Percentiles rank a stretch among this genome's conserved stretches.
Evolutionary conservation across 2,113 vertebrate species (phyloP).

Genomic region (Empidonax traillii): DNA sequence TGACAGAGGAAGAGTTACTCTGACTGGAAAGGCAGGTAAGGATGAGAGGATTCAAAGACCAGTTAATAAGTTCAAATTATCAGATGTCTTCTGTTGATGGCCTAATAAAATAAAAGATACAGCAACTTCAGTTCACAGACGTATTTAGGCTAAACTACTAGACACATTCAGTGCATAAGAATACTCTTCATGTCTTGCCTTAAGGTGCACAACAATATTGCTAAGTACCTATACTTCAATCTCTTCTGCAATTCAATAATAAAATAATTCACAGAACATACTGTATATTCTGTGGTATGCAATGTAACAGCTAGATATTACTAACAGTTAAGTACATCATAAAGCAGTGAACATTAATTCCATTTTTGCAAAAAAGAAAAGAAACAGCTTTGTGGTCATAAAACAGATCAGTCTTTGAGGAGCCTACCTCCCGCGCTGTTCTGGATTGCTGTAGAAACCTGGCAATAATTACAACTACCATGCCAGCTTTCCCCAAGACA

Average conservation of each 20-base stretch:
- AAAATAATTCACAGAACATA: neutral
- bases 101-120: neutral
- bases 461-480: neutral
- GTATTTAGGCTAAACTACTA: neutral
- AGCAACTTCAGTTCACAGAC: neutral
- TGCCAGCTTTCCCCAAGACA: neutral
- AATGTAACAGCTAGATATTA: neutral
- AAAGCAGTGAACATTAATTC: neutral
- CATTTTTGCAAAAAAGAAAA: neutral
- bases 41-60: neutral
- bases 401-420: neutral
- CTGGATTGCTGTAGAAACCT: neutral
- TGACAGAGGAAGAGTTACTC: neutral
- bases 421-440: neutral
- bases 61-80: neutral
- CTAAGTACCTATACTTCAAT: neutral
- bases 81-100: neutral
- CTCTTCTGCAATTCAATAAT: neutral
- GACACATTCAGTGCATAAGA: neutral
- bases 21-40: neutral
- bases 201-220: neutral
- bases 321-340: neutral
- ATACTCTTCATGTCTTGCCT: neutral
- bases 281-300: neutral
- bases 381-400: neutral